Percentiles rank a stretch among this genome's conserved stretches.
Conservation (phyloP, 92 coral and sea anemone species). For the Porites cylindrica region DNA sequence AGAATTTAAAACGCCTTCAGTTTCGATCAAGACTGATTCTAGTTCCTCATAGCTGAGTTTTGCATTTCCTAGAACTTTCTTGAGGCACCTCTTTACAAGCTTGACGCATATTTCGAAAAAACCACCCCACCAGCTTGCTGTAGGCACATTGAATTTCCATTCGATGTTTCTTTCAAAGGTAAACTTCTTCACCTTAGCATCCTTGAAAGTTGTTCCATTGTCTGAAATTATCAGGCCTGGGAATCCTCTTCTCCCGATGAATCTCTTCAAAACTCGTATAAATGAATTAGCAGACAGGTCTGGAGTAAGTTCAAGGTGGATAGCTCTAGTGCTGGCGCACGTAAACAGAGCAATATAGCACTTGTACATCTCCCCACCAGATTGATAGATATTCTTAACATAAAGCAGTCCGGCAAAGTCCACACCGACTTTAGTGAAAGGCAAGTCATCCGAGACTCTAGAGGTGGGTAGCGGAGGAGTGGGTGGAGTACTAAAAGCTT, state of each 20-base stretch:
- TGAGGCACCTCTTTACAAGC: conserved; percentile 43
- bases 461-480: not conserved
- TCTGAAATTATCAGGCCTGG: conserved; percentile 27
- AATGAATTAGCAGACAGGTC: conserved; percentile 56
- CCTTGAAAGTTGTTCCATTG: not conserved
- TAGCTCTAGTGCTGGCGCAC: conserved; percentile 43
- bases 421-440: not conserved
- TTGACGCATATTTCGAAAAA: conserved; percentile 46
- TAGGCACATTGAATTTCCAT: not conserved
- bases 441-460: conserved; percentile 6
- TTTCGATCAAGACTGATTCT: conserved; percentile 18
- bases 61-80: conserved; percentile 38
- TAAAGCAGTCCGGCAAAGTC: not conserved
- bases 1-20: conserved; percentile 38
- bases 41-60: conserved; percentile 32
- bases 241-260: conserved; percentile 53
- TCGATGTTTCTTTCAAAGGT: not conserved
- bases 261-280: conserved; percentile 35
- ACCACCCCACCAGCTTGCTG: conserved; percentile 61
- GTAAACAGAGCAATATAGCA: conserved; percentile 19
- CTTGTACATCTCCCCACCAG: not conserved
- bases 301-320: conserved; percentile 54
- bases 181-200: not conserved
- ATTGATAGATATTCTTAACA: not conserved
- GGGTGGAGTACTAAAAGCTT: too few species aligned